phyloP scores from a whole-genome alignment of 1,140 invertebrate genomes.

The Drosophila watanabei region DNA sequence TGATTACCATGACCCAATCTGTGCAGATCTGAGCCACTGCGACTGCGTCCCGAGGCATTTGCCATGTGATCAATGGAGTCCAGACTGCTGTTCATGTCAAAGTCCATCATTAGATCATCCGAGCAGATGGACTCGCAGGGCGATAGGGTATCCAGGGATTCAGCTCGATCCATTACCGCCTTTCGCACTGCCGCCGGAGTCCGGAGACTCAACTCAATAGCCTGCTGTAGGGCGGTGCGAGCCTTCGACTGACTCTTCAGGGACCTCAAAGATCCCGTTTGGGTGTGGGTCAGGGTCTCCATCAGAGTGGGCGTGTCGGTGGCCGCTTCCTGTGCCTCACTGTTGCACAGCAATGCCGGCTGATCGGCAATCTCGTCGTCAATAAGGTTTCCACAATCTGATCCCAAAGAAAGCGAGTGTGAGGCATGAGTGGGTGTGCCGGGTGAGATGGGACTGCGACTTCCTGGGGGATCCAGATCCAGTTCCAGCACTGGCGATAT shows the following conservation, averaged over 20 bases:
- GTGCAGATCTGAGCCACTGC: slow-evolving; percentile 86
- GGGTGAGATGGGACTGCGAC: slow-evolving; percentile 87
- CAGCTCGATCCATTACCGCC: slow-evolving; percentile 86
- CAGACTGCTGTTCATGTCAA: slow-evolving; percentile 91
- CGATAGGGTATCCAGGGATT: slow-evolving; percentile 91
- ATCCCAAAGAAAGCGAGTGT: slow-evolving; percentile 90
- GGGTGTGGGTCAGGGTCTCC: slow-evolving; percentile 68
- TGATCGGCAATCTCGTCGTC: slow-evolving; percentile 97
- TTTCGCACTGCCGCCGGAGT: slow-evolving; percentile 75
- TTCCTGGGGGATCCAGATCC: slow-evolving; percentile 44
- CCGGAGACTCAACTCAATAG: slow-evolving; percentile 84
- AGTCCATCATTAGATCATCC: slow-evolving; percentile 94
- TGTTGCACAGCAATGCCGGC: slow-evolving; percentile 92
- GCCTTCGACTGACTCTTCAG: slow-evolving; percentile 79
- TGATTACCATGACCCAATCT: slow-evolving; percentile 81
- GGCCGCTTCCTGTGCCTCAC: slow-evolving; percentile 66
- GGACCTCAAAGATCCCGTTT: slow-evolving; percentile 74
- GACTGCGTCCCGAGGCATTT: slow-evolving; percentile 64
- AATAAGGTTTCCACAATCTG: slow-evolving; percentile 90
- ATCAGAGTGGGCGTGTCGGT: slow-evolving; percentile 81
- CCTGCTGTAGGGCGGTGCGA: slow-evolving; percentile 73
- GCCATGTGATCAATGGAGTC: slow-evolving; percentile 88
- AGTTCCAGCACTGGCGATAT: slow-evolving; percentile 78
- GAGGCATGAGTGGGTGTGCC: slow-evolving; percentile 92
- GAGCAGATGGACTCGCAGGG: slow-evolving; percentile 92